Conservation (phyloP, 2,888 invertebrate genomes). For the Stictocephala bisonia region DNA sequence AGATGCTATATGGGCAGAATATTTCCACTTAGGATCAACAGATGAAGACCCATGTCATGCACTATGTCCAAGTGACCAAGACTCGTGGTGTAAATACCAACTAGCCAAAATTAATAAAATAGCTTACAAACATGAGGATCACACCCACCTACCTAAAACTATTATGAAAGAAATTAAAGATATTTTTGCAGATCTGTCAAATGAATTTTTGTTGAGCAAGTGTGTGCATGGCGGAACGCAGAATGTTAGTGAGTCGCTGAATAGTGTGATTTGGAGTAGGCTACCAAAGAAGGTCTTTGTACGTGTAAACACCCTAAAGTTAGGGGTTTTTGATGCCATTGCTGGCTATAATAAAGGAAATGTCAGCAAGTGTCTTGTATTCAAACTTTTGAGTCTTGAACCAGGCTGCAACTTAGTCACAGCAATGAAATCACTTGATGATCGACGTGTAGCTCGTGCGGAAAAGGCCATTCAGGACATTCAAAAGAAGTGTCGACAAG, state of each 20-base stretch:
- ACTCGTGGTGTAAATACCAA: constrained; percentile 55
- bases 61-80: constrained; percentile 54
- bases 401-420: constrained; percentile 28
- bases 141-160: constrained; percentile 28
- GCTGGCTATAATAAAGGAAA: constrained; percentile 19
- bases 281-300: constrained; percentile 30
- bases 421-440: constrained; percentile 17
- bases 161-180: constrained; percentile 25
- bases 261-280: constrained; percentile 28
- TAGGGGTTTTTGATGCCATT: constrained; percentile 30
- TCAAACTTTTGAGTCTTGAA: constrained; percentile 11
- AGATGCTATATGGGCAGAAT: constrained; percentile 58
- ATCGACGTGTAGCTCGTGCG: not conserved
- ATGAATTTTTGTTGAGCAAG: constrained; percentile 2
- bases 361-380: constrained; percentile 19
- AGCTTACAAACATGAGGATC: not conserved
- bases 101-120: not conserved
- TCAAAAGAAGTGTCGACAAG: constrained; percentile 24
- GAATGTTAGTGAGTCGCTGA: constrained; percentile 20
- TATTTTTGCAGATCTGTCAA: constrained; percentile 9
- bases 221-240: not conserved
- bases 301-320: not conserved
- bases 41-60: constrained; percentile 56
- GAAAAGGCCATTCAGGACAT: constrained; percentile 24
- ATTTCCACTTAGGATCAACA: constrained; percentile 55